These are phyloP conservation scores for Phragmatobia fuliginosa DNA, from an alignment of 2,888 invertebrate species.

Conservation along the genomic window DNA sequence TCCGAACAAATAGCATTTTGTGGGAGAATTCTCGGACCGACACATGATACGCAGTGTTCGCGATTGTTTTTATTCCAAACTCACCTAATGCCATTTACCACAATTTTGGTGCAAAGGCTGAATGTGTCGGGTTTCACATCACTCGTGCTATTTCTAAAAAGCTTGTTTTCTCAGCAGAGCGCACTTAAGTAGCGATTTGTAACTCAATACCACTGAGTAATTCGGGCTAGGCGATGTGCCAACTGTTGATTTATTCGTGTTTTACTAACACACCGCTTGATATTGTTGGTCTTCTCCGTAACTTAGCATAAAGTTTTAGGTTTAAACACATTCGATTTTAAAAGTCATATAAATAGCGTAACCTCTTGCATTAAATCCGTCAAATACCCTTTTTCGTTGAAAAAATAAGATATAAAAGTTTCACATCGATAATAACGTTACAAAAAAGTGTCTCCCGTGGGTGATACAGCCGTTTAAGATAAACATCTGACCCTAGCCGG, in stretches of 20 bases:
- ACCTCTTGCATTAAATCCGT: conserved; percentile 33
- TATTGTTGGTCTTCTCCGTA: conserved; percentile 34
- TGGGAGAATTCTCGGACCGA: conserved; percentile 47
- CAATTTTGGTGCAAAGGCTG: conserved; percentile 82
- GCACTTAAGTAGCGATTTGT: conserved; percentile 81
- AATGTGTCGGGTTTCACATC: conserved; percentile 69
- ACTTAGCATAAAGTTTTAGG: conserved; percentile 22
- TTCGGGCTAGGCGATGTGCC: conserved; percentile 77
- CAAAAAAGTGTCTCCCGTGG: conserved; percentile 84
- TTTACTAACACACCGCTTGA: conserved; percentile 43
- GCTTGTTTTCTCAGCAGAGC: conserved; percentile 83
- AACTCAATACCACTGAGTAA: conserved; percentile 72
- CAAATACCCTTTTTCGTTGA: conserved; percentile 52
- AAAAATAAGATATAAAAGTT: conserved; percentile 69
- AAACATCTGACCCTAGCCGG: conserved; percentile 82
- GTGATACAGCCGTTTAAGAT: conserved; percentile 87
- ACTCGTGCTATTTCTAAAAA: conserved; percentile 83
- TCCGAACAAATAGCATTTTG: conserved; percentile 56
- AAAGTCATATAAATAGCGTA: conserved; percentile 26
- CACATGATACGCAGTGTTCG: conserved; percentile 60
- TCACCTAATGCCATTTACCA: conserved; percentile 81
- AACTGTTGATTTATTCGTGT: conserved; percentile 58
- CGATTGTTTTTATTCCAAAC: conserved; percentile 79
- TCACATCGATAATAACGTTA: conserved; percentile 78
- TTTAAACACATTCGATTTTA: conserved; percentile 17